Evolutionary conservation across 2,888 invertebrate species (phyloP), one percentile per base, ranked within the genome.

Genomic region (Xanthia icteritia): DNA sequence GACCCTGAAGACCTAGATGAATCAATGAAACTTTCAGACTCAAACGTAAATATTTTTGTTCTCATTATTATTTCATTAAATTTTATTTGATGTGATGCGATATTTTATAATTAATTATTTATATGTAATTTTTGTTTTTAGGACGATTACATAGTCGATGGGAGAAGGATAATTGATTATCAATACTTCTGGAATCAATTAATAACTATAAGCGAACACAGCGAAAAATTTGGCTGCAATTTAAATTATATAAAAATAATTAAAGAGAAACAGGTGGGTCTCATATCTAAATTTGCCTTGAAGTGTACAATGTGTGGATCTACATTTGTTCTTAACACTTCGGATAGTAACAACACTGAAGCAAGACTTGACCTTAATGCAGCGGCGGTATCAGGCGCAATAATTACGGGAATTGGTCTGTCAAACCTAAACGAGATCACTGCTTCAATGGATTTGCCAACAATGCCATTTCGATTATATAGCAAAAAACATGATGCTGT

Each of bases 181-280:
- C 48, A 71, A 36, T 71, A 48, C 48, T 71, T 71, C 3, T 71
- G 71, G 61, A 48, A 2, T 36, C 71, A 71, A 71, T 71, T 63
- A 71, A n/a, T 71, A 5, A 63, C 5, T 36, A 63, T 63, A 71
- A 72, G 48, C 2, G n/a, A 64, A 63, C 48, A 64, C 36, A 72
- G n/a, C 36, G 48, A 72, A 0, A 72, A 63, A 3, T 64, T 72
- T 4, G 71, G 71, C n/a, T 72, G 64, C 71, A 63, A 64, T 39
- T 72, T 72, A 2, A 48, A 63, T 13, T 64, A 72, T 42, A 1
- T 42, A 11, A 42, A 42, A 42, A 42, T 42, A 42, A 11, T 11
- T 11, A 42, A 42, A 42, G 63, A 71, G 48, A 72, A 64, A 63
- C 63, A 69, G 56, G 39, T 56, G 13, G 69, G 56, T 27, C 39